Base-by-base conservation (phyloP, 2,113 vertebrate genomes). In the Scatophagus argus region DNA sequence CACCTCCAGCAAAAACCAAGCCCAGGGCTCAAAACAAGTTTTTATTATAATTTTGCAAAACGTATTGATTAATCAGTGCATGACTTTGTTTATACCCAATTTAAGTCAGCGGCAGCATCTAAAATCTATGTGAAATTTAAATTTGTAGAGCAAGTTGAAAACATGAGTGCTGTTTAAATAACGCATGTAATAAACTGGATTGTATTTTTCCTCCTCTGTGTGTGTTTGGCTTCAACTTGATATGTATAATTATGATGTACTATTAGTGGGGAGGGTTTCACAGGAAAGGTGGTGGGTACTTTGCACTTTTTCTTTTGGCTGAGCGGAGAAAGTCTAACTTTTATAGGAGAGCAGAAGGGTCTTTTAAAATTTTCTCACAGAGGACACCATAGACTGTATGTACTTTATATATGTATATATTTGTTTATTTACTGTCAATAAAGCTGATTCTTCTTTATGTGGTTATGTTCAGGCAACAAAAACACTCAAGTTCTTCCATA, bases 21-120 rank as follows among this genome's bases (percentile, higher is more conserved):
- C 34, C 39, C 66, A 19, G 12, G 3, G 31, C 1, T 29, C 25
- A 54, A 36, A 80, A 69, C 41, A 41, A 71, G 14, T 51, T 29
- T 25, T 25, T 38, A 56, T 47, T 7, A 29, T 77, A n/a, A 23
- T 73, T 70, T 56, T 41, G 4, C 21, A 36, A 60, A 47, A 41
- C 31, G 16, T 34, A 19, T 43, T 6, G 44, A 62, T 73, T 27
- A 49, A 56, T 46, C 36, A 32, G 23, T 54, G n/a, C 13, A 49
- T n/a, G 41, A 55, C 25, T 25, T 4, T 72, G n/a, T 59, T 31
- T 25, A 32, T 61, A 3, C 7, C 13, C 6, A 19, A 17, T 55
- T 38, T 19, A 21, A 39, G 46, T 44, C 13, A 8, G 0, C 8
- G 34, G 11, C 14, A 69, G 32, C 21, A 14, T 34, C 11, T 6